phyloP scores from a whole-genome alignment of 2,113 vertebrate genomes.

The Falco punctatus region DNA sequence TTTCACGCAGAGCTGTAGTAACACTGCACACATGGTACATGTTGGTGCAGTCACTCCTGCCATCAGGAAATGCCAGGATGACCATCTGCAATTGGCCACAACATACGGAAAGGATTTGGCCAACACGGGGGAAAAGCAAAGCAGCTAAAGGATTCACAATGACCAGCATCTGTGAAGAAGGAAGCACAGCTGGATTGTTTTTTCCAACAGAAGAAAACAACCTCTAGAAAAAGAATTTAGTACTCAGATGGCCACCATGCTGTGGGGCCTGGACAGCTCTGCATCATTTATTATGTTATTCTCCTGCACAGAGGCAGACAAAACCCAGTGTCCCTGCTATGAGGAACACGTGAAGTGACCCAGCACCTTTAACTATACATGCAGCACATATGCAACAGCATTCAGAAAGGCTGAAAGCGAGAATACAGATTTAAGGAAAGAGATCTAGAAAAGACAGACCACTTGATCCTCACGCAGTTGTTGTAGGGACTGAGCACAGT shows the following conservation, averaged over 20 bases:
- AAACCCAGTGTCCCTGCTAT: background rate
- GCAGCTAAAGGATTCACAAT: background rate
- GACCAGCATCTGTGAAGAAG: constrained; percentile 22
- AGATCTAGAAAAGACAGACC: background rate
- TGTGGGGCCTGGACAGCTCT: background rate
- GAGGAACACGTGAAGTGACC: background rate
- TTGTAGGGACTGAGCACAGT: background rate
- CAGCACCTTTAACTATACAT: background rate
- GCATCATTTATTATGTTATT: background rate
- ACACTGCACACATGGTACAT: background rate
- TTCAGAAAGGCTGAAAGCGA: background rate
- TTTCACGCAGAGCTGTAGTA: background rate
- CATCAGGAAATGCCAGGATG: constrained; percentile 35
- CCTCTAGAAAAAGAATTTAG: background rate
- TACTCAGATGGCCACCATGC: background rate
- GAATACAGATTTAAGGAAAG: background rate
- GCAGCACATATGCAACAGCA: background rate
- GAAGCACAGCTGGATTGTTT: constrained; percentile 5
- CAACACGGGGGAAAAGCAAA: constrained; percentile 5
- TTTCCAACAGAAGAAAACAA: constrained; percentile 16
- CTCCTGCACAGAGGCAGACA: background rate
- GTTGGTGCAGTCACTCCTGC: constrained; percentile 7
- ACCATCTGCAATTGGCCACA: constrained; percentile 60
- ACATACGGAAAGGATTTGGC: constrained; percentile 57
- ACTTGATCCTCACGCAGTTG: background rate